These are phyloP conservation scores for Cecropterus lyciades DNA, from an alignment of 1,140 invertebrate species.

Conservation along the genomic window DNA sequence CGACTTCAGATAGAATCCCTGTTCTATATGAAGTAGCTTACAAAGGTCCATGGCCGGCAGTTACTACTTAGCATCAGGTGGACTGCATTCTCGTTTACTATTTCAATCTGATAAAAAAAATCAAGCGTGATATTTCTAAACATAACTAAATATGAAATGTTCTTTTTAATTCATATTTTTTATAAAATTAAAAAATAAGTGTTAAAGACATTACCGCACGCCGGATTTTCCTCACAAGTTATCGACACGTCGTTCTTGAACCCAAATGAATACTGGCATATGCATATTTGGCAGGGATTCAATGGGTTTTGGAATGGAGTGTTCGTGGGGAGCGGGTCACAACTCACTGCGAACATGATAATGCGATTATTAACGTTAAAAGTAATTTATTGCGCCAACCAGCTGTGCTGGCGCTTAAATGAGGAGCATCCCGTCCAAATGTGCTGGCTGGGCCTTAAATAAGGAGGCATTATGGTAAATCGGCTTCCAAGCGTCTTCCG, in stretches of 20 bases:
- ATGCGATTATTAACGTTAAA: slow-evolving; percentile 34
- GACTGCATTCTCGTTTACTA: no score
- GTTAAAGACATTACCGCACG: slow-evolving; percentile 45
- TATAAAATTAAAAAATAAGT: not conserved
- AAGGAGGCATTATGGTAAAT: slow-evolving; percentile 21
- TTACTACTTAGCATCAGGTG: no score
- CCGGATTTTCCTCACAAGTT: slow-evolving; percentile 47
- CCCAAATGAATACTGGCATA: slow-evolving; percentile 50
- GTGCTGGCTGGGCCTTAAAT: slow-evolving; percentile 14
- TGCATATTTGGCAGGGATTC: slow-evolving; percentile 70
- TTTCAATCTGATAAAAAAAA: no score
- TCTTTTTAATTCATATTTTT: no score
- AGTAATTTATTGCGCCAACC: slow-evolving; percentile 27
- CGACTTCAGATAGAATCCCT: no score
- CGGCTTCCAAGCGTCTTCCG: not conserved
- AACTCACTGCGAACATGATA: slow-evolving; percentile 50
- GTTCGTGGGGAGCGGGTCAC: slow-evolving; percentile 58
- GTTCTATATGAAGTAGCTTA: no score
- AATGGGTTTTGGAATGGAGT: slow-evolving; percentile 62
- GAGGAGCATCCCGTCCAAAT: slow-evolving; percentile 12
- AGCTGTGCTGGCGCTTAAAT: slow-evolving; percentile 17
- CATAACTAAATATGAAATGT: no score
- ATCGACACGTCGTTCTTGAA: slow-evolving; percentile 46
- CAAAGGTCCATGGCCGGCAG: no score
- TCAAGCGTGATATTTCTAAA: no score